phyloP scores from a whole-genome alignment of 2,113 vertebrate species.

The Butorides virescens region DNA sequence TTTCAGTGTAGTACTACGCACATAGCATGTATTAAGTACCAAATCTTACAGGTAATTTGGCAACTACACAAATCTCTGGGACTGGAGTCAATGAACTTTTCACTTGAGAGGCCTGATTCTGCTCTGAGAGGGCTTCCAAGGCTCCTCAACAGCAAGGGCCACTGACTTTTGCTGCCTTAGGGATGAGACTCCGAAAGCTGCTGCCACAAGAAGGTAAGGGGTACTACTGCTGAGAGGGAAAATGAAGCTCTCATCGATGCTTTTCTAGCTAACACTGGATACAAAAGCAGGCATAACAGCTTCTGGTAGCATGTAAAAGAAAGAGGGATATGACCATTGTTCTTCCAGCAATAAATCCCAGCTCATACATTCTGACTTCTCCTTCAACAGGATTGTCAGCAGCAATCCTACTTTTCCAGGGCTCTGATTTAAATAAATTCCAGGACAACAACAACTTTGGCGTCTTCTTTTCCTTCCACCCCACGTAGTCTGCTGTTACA shows the following conservation, averaged over 20 bases:
- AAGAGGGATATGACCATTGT: neutral
- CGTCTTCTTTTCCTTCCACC: neutral
- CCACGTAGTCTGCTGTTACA: fast-evolving
- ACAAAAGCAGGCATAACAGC: neutral
- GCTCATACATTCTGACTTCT: neutral
- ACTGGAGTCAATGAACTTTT: neutral
- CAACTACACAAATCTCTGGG: neutral
- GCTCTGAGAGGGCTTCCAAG: neutral
- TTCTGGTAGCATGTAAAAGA: neutral
- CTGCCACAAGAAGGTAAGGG: neutral
- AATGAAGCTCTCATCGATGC: neutral
- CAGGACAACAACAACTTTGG: neutral
- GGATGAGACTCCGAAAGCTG: neutral
- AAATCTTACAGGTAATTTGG: neutral
- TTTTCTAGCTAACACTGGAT: neutral
- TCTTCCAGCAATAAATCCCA: neutral
- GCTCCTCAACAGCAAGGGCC: neutral
- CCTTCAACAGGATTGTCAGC: neutral
- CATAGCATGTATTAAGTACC: neutral
- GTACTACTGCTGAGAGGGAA: neutral
- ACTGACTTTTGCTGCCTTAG: neutral
- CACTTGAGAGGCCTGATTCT: neutral
- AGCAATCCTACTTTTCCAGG: neutral
- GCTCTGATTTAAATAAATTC: neutral
- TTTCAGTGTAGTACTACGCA: neutral